Evolutionary conservation across 2,113 vertebrate species (phyloP).

Genomic region (Edolisoma coerulescens): DNA sequence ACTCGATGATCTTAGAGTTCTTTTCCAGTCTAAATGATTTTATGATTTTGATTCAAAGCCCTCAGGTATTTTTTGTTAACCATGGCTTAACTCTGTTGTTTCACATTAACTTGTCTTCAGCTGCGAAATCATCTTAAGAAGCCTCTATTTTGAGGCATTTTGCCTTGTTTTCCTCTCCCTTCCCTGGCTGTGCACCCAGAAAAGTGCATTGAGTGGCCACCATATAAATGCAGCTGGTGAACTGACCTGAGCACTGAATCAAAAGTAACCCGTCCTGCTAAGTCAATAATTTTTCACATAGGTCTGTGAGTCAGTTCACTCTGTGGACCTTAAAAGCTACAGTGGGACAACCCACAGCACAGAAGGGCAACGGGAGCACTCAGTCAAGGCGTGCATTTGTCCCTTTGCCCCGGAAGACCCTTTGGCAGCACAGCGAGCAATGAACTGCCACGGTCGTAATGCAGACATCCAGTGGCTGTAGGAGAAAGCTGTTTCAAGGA

Average conservation of each 20-base stretch:
- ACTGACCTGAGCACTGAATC: background rate
- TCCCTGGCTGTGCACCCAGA: background rate
- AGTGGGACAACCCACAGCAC: background rate
- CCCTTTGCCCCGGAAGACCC: background rate
- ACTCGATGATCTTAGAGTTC: background rate
- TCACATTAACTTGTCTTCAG: background rate
- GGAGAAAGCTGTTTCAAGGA: background rate
- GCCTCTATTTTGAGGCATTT: accelerated
- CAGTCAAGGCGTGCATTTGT: background rate
- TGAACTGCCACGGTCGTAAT: background rate
- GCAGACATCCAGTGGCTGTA: accelerated
- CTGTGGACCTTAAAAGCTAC: background rate
- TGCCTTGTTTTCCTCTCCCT: background rate
- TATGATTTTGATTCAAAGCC: background rate
- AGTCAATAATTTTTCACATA: background rate
- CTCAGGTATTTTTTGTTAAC: background rate
- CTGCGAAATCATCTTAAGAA: background rate
- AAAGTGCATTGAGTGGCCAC: background rate
- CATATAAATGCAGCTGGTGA: background rate
- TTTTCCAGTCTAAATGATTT: background rate
- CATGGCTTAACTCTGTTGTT: background rate
- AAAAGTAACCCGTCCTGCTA: background rate
- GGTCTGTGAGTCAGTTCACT: background rate
- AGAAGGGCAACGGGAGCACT: background rate
- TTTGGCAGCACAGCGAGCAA: background rate